Percentiles rank a stretch among this genome's conserved stretches.
Evolutionary conservation across 2,888 invertebrate genomes (phyloP).

Genomic region (Pyrrhia umbra): DNA sequence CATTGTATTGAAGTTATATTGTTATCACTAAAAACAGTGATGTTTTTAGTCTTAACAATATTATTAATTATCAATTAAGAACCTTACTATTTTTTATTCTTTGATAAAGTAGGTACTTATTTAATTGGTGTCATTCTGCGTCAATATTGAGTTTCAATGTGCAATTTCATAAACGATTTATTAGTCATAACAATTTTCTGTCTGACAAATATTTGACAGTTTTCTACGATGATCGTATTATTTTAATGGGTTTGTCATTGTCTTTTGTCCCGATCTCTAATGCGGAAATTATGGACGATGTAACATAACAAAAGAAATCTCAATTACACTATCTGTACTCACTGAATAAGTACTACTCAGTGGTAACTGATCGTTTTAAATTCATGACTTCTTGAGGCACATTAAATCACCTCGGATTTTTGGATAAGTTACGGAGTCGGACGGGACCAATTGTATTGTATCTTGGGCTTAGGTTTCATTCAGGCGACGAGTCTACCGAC

Average conservation of each 20-base stretch:
- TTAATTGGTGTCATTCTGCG: too few relatives aligned
- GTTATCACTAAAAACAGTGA: too few relatives aligned
- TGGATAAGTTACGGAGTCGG: conserved; percentile 75
- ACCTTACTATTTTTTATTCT: too few relatives aligned
- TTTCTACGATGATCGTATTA: conserved; percentile 8
- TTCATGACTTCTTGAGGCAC: conserved; percentile 66
- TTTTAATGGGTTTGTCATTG: conserved; percentile 13
- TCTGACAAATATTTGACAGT: conserved; percentile 4
- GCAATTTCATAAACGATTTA: too few relatives aligned
- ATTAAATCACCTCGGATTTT: conserved; percentile 81
- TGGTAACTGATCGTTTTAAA: conserved; percentile 73
- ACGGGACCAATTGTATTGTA: conserved; percentile 75
- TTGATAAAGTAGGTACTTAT: too few relatives aligned
- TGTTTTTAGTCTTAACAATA: too few relatives aligned
- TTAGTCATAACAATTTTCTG: too few relatives aligned
- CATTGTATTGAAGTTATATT: too few relatives aligned
- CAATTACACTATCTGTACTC: conserved; percentile 55
- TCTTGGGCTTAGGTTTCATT: conserved; percentile 70
- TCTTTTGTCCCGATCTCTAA: conserved; percentile 54
- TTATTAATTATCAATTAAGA: too few relatives aligned
- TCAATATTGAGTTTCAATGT: too few relatives aligned
- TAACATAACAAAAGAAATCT: conserved; percentile 66
- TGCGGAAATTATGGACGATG: conserved; percentile 62
- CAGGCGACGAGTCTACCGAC: conserved; percentile 51
- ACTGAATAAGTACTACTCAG: conserved; percentile 59